Base-by-base conservation (phyloP, 2,113 vertebrate genomes). In the Collichthys lucidus region DNA sequence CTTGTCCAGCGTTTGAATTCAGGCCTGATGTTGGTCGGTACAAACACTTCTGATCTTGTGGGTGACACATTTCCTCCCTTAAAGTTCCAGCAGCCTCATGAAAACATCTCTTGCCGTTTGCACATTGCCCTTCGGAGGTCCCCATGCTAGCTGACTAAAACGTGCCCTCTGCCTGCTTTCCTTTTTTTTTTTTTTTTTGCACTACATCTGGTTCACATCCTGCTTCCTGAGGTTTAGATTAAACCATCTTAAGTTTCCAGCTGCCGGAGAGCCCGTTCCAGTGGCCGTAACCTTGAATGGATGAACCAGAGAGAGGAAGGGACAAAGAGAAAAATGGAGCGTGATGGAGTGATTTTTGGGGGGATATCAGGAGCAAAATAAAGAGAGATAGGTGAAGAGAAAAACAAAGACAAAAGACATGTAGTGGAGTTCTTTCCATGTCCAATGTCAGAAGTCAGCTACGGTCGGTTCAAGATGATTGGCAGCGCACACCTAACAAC, bases 211-310 rank as follows among this genome's bases (percentile, higher is more conserved):
- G 84, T 87, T 89, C 84, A 66, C 77, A 84, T 92, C 68, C 84
- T 84, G 81, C 72, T 84, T 83, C 79, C 74, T 88, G 85, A 88
- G 52, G 76, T 91, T 89, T 89, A 86, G 81, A 87, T 88, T 64
- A 75, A 92, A 74, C 66, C 83, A 75, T 82, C 71, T 26, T 88
- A 76, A 88, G 78, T 89, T 89, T 91, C 89, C 90, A 93, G 92
- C 87, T 91, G 88, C 70, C 59, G 70, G 53, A 60, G 66, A 79
- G 71, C 55, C 66, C 59, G 66, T 87, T 89, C 82, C 87, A 86
- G 76, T 83, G 74, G 47, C 77, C 67, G 80, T 88, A 80, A 90
- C 73, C 64, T 72, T 56, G 85, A 92, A 84, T 91, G 85, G 77
- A 88, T 83, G 90, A 87, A 87, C 52, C 87, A 88, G 84, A 90